phyloP scores from a whole-genome alignment of 2,113 vertebrate genomes.

The Microcebus ravelobensis region DNA sequence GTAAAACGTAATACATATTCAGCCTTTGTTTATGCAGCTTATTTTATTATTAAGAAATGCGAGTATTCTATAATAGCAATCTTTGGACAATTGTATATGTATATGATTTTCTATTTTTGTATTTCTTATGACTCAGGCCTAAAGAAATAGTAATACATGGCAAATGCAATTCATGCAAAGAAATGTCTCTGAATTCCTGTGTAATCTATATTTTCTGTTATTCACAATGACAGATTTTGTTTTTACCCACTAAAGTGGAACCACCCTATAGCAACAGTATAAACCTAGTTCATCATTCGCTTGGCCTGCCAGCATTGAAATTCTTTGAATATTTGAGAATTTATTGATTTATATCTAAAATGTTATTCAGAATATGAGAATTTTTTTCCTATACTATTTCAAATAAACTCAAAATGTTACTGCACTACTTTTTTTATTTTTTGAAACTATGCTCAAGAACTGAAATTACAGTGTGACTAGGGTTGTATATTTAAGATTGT shows the following conservation, averaged over 20 bases:
- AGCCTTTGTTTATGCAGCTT: constrained; percentile 44
- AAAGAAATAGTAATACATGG: not conserved
- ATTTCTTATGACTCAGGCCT: constrained; percentile 46
- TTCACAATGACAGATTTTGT: not conserved
- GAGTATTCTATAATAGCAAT: not conserved
- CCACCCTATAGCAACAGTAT: not conserved
- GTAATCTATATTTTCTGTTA: not conserved
- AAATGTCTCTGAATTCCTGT: not conserved
- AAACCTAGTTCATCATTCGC: not conserved
- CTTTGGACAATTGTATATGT: constrained; percentile 57
- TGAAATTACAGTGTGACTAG: not conserved
- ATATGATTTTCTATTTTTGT: constrained; percentile 44
- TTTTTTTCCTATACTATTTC: not conserved
- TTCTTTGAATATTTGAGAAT: not conserved
- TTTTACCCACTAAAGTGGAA: not conserved
- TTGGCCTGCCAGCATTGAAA: not conserved
- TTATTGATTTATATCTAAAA: not conserved
- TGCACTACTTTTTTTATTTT: not conserved
- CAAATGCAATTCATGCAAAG: not conserved
- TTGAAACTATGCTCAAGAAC: not conserved
- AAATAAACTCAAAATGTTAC: not conserved
- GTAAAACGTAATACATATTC: not conserved
- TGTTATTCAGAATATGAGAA: not conserved
- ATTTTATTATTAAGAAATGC: constrained; percentile 61
- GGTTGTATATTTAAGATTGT: not conserved